Evolutionary conservation across 2,888 invertebrate genomes (phyloP).

Genomic region (Theristus sp.): DNA sequence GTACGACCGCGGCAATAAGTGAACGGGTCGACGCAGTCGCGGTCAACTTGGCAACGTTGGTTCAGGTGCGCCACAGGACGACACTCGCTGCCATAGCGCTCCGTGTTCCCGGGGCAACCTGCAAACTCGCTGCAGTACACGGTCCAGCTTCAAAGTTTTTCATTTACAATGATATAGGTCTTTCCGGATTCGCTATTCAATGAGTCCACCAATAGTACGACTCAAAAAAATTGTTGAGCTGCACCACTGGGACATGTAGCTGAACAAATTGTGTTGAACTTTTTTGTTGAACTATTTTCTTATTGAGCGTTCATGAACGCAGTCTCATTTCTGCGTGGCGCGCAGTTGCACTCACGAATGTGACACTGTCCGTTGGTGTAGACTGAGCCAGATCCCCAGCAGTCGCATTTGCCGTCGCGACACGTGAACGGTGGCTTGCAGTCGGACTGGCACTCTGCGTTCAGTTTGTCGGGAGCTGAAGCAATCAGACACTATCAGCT

Average conservation of each 20-base stretch:
- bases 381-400: slow-evolving; percentile 16
- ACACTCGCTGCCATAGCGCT: slow-evolving; percentile 25
- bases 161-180: too few relatives aligned
- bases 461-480: slow-evolving; percentile 24
- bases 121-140: slow-evolving; percentile 2
- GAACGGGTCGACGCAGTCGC: slow-evolving; percentile 24
- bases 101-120: slow-evolving; percentile 25
- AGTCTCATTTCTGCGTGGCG: too few relatives aligned
- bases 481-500: neutral
- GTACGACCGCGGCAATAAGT: slow-evolving; percentile 16
- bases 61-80: slow-evolving; percentile 16
- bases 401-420: slow-evolving; percentile 26
- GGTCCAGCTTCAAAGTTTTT: too few relatives aligned
- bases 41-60: slow-evolving; percentile 10
- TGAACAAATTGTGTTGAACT: too few relatives aligned
- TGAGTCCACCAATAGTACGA: too few relatives aligned
- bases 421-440: slow-evolving; percentile 28
- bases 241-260: too few relatives aligned
- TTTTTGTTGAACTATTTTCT: too few relatives aligned
- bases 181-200: too few relatives aligned
- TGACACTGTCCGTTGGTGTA: slow-evolving; percentile 22
- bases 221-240: too few relatives aligned
- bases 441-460: slow-evolving; percentile 24
- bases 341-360: slow-evolving; percentile 20
- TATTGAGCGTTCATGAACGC: too few relatives aligned